Base-by-base conservation (phyloP, 2,888 invertebrate species). In the Lycocerus yunnanus region DNA sequence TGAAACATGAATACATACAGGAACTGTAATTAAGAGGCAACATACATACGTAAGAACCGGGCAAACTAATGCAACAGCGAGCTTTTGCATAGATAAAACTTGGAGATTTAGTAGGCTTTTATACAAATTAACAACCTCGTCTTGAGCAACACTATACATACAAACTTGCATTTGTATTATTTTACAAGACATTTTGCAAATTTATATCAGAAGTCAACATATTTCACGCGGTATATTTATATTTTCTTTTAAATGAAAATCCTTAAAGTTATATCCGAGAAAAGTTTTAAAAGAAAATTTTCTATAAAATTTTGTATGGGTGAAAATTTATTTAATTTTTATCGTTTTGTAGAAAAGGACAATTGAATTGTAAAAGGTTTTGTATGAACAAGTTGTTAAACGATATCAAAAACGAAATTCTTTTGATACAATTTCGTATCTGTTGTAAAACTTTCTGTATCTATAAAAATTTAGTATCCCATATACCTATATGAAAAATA, bases 61-160 rank as follows among this genome's bases (percentile, higher is more conserved):
- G 61, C 66, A 68, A 72, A 68, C 68, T 69, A 68, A 58, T 67
- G 69, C 66, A 69, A 69, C 60, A 73, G 60, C 58, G 67, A 58
- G 71, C 74, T 74, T 68, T 71, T 74, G 59, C 71, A 68, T 71
- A 74, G 71, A 74, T 71, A 74, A 74, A 74, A 68, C 68, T 74
- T 63, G n/a, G 68, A 74, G 74, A 74, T 74, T 74, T 74, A 74
- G 74, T 71, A 71, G 68, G 71, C 74, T 74, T 74, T 74, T 74
- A 74, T 74, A 74, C 68, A 74, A 74, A 74, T 74, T 74, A 74
- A 71, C 74, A 74, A 24, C 61, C 59, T 60, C 63, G 69, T 74
- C 71, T 74, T 74, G 20, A 66, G 58, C 18, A 16, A 60, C 59
- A 18, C 59, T 67, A 13, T 58, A 74, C 66, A 74, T 63, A 63